phyloP scores from a whole-genome alignment of 1,140 invertebrate genomes.

The Liolophura sinensis region DNA sequence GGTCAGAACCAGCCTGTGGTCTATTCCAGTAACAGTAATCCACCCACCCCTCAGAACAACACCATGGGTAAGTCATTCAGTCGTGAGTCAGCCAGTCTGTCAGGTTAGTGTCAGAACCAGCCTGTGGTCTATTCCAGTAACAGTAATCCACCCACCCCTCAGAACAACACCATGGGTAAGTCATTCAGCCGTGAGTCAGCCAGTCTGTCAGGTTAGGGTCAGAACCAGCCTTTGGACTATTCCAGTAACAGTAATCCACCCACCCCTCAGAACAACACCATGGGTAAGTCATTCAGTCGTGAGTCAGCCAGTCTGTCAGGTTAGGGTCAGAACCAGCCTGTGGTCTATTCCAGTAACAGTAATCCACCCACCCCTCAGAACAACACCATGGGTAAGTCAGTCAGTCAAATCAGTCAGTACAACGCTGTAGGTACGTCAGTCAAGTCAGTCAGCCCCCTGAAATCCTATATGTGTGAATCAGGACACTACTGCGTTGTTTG shows the following conservation, averaged over 20 bases:
- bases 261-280: conserved; percentile 37
- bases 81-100: conserved; percentile 60
- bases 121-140: conserved; percentile 60
- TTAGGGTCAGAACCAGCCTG: conserved; percentile 64
- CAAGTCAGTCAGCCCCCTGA: too few relatives aligned
- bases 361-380: conserved; percentile 33
- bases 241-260: conserved; percentile 52
- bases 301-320: too few relatives aligned
- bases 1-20: conserved; percentile 64
- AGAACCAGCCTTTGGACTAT: conserved; percentile 63
- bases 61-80: conserved; percentile 33
- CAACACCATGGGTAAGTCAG: conserved; percentile 41
- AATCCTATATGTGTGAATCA: too few relatives aligned
- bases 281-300: conserved; percentile 34
- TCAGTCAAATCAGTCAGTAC: too few relatives aligned
- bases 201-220: conserved; percentile 63
- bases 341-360: conserved; percentile 58
- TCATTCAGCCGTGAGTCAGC: too few relatives aligned
- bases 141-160: conserved; percentile 33
- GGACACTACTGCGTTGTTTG: too few relatives aligned
- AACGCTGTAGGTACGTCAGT: too few relatives aligned
- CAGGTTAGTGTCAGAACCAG: conserved; percentile 64
- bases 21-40: conserved; percentile 54
- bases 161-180: conserved; percentile 48
- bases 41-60: conserved; percentile 34